Evolutionary conservation across 1,140 invertebrate species (phyloP), one percentile per base, ranked within the genome.

Genomic region (Rhynchophorus ferrugineus): DNA sequence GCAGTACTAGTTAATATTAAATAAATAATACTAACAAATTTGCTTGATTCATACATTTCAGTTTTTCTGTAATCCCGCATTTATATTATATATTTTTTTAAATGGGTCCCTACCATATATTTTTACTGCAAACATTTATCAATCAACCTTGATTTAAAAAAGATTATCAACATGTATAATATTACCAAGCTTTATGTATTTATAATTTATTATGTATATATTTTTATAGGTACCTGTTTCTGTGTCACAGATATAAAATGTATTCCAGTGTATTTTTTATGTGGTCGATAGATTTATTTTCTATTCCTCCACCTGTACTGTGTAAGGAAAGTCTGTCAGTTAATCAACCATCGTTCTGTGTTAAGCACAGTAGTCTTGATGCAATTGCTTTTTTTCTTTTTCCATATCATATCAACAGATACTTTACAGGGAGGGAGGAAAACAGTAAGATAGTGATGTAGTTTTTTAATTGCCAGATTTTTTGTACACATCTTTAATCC

Each of bases 161-260:
- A n/a, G n/a, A n/a, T 16, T 3, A 39, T 39, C 3, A 37, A 22
- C 16, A 16, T n/a, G 14, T 14, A 11, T 22, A 39, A 22, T 22
- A 33, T 49, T 49, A 20, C 33, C 46, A 22, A 43, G 41, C 18
- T 24, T 43, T 51, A 41, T 44, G 16, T 51, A 49, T 37, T 44
- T 49, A 45, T 56, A 57, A 44, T 60, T 61, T 57, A 60, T 57
- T 62, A 49, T 64, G 61, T 66, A 66, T 60, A 66, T 66, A 66
- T 64, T 65, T 61, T 65, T 63, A 64, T 63, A 66, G 60, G 65
- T 66, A 66, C 65, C 65, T 66, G 65, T 66, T 63, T 65, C 55
- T 65, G 53, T 63, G 57, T 64, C 54, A 55, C 55, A 54, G 57
- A 62, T 61, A 56, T 56, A 44, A 44, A 59, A 56, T 63, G 57